Evolutionary conservation across 2,888 invertebrate species (phyloP).

Genomic region (Apamea anceps): DNA sequence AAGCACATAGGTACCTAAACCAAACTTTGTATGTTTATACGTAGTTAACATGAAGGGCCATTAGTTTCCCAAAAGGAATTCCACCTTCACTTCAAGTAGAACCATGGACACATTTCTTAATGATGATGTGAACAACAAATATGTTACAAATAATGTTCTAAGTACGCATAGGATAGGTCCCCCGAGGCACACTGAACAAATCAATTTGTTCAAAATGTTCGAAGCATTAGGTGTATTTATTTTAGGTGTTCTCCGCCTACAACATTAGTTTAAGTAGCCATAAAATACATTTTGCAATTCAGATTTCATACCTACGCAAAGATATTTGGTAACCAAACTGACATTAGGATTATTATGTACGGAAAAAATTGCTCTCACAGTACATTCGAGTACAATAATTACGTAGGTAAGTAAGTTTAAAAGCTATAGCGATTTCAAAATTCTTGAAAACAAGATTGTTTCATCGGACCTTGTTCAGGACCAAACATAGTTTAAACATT

Average conservation of each 20-base stretch:
- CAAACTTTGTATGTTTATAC: neutral
- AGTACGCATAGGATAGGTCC: neutral
- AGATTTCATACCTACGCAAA: conserved; percentile 45
- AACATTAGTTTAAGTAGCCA: conserved; percentile 52
- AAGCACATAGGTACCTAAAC: neutral
- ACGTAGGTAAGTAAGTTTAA: neutral
- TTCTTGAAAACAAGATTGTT: neutral
- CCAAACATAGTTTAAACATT: neutral
- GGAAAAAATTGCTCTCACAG: conserved; percentile 57
- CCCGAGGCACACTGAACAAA: conserved; percentile 42
- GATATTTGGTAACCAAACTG: conserved; percentile 53
- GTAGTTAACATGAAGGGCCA: conserved; percentile 9
- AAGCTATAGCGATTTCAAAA: conserved; percentile 13
- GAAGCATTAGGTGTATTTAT: conserved; percentile 38
- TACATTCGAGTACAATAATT: conserved; percentile 42
- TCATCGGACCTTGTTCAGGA: neutral
- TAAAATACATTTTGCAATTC: conserved; percentile 60
- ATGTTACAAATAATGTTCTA: conserved; percentile 8
- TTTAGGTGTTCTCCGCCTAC: conserved; percentile 47
- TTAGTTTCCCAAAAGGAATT: conserved; percentile 23
- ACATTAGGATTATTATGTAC: conserved; percentile 56
- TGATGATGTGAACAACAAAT: conserved; percentile 33
- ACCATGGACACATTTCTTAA: conserved; percentile 27
- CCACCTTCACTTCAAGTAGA: conserved; percentile 30
- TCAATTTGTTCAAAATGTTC: conserved; percentile 28